These are phyloP conservation scores for Diacarnus erythraeanus DNA, from an alignment of 37 sponge, comb jelly and placozoan genomes.

Conservation along the genomic window DNA sequence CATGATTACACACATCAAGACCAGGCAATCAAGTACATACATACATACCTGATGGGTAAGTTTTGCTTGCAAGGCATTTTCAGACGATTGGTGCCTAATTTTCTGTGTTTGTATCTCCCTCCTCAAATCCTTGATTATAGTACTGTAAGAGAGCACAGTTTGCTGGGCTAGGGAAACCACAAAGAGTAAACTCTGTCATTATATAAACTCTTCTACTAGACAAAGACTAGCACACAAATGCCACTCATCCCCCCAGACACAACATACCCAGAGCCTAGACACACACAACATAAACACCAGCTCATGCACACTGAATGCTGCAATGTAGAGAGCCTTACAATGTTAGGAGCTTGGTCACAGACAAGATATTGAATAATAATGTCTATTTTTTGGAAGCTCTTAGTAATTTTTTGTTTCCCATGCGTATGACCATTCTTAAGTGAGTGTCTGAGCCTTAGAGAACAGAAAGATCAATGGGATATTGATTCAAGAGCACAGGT, in stretches of 20 bases:
- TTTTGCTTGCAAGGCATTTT: conserved; percentile 23
- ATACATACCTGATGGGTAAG: conserved; percentile 19
- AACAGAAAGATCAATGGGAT: conserved; percentile 34
- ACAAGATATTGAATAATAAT: no score
- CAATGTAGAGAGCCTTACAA: no score
- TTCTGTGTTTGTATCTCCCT: conserved; percentile 32
- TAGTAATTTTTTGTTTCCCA: conserved; percentile 5
- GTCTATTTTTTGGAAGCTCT: no score
- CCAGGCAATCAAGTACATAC: neutral
- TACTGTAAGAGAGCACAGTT: conserved; percentile 26
- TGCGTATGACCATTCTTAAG: conserved; percentile 17
- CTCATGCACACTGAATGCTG: no score
- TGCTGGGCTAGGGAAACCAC: conserved; percentile 41
- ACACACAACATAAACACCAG: no score
- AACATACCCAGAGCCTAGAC: no score
- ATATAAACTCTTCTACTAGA: no score
- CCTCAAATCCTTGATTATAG: conserved; percentile 57
- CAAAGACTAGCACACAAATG: no score
- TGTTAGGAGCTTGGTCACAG: no score
- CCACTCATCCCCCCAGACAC: no score
- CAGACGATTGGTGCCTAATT: conserved; percentile 1
- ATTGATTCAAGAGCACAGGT: neutral
- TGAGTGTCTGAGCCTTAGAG: neutral
- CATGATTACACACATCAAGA: neutral
- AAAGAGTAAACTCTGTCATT: no score